phyloP scores from a whole-genome alignment of 2,888 invertebrate species.

The Apotomis turbidana region DNA sequence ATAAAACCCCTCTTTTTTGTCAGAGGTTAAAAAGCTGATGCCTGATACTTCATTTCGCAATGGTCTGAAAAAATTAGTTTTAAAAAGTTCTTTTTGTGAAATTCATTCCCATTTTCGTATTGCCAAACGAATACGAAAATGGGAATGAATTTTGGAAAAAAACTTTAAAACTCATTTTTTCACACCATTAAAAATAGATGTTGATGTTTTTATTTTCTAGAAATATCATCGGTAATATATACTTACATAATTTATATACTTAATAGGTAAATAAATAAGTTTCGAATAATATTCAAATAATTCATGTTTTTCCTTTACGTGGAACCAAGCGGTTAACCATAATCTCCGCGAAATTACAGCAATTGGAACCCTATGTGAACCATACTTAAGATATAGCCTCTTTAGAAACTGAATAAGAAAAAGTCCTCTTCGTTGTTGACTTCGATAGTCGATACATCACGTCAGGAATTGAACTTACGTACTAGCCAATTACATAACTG shows the following conservation, averaged over 20 bases:
- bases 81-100: too few relatives aligned
- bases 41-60: too few relatives aligned
- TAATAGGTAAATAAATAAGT: not conserved
- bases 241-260: not conserved
- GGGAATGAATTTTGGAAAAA: too few relatives aligned
- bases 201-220: too few relatives aligned
- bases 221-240: too few relatives aligned
- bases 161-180: too few relatives aligned
- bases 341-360: not conserved
- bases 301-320: not conserved
- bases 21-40: too few relatives aligned
- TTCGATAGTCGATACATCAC: conserved; percentile 11
- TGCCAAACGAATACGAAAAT: too few relatives aligned
- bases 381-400: not conserved
- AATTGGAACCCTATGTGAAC: not conserved
- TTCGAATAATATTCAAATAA: not conserved
- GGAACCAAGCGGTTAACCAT: not conserved
- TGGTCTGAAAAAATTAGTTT: too few relatives aligned
- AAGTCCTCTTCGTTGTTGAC: not conserved
- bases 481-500: conserved; percentile 9
- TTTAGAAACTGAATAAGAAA: conserved; percentile 6
- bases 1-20: too few relatives aligned
- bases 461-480: conserved; percentile 18
- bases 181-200: too few relatives aligned
- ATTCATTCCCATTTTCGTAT: too few relatives aligned